Conservation (phyloP, 1,140 invertebrate species). For the Lepidurus arcticus region DNA sequence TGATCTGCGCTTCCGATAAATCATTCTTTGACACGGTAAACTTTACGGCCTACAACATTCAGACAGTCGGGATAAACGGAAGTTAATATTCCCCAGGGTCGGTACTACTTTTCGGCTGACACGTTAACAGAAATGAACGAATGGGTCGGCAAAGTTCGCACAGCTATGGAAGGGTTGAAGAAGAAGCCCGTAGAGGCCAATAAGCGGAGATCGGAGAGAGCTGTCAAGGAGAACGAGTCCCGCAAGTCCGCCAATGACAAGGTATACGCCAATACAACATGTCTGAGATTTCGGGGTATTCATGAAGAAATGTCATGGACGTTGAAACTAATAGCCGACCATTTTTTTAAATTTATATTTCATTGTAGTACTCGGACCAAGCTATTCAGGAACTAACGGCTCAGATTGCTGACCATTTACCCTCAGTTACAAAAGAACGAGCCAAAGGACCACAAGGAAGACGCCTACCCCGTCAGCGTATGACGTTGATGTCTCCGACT, state of each 20-base stretch:
- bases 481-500: constrained; percentile 20
- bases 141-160: constrained; percentile 49
- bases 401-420: constrained; percentile 24
- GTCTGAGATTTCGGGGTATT: not conserved
- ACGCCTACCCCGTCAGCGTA: constrained; percentile 39
- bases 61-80: not conserved
- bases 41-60: not conserved
- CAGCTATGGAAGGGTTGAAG: constrained; percentile 36
- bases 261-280: not conserved
- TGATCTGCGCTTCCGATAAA: constrained; percentile 42
- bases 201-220: not conserved
- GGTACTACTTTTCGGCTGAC: constrained; percentile 48
- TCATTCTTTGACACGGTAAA: constrained; percentile 43
- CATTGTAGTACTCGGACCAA: constrained; percentile 3
- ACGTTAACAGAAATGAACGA: constrained; percentile 48
- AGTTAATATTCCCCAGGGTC: constrained; percentile 37
- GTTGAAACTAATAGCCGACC: not conserved
- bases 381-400: not conserved
- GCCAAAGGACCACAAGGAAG: constrained; percentile 41
- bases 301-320: not conserved
- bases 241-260: not conserved
- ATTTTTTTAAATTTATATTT: not conserved
- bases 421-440: constrained; percentile 39
- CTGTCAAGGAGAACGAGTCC: not conserved
- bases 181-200: constrained; percentile 8